phyloP scores from a whole-genome alignment of 2,113 vertebrate genomes.

The Rissa tridactyla region DNA sequence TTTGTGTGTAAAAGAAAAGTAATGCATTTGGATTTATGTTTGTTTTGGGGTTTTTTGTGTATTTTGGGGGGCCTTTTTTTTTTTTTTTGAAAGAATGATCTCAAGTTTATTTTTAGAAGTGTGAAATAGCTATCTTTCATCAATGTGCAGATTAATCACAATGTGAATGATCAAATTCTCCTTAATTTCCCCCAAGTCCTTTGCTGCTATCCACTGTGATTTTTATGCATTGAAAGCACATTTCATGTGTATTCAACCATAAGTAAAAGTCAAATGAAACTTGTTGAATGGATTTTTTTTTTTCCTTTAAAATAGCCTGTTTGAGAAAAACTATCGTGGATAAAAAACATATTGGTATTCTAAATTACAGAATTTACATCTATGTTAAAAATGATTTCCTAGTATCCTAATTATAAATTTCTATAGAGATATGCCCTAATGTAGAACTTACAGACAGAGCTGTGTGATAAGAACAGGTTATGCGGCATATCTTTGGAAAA shows the following conservation, averaged over 20 bases:
- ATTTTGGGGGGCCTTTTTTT: slow-evolving; percentile 35
- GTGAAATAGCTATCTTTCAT: slow-evolving; percentile 75
- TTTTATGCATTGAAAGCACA: slow-evolving; percentile 86
- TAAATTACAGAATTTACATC: slow-evolving; percentile 35
- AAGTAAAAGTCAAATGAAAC: slow-evolving; percentile 73
- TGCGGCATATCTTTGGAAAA: slow-evolving; percentile 35
- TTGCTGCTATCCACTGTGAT: slow-evolving; percentile 89
- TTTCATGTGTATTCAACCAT: slow-evolving; percentile 79
- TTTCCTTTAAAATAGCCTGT: slow-evolving; percentile 44
- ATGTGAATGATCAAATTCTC: slow-evolving; percentile 79
- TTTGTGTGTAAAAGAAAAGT: slow-evolving; percentile 69
- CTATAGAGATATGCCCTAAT: slow-evolving; percentile 5
- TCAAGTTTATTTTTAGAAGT: slow-evolving; percentile 70
- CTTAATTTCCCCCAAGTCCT: slow-evolving; percentile 68
- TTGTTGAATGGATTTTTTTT: slow-evolving; percentile 57
- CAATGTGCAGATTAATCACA: slow-evolving; percentile 78
- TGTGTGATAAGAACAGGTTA: slow-evolving; percentile 44
- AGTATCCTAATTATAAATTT: not conserved
- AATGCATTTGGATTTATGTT: slow-evolving; percentile 57
- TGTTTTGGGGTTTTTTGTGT: slow-evolving; percentile 23
- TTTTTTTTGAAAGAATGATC: slow-evolving; percentile 67
- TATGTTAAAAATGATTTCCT: slow-evolving; percentile 30
- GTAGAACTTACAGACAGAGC: not conserved
- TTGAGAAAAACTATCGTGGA: slow-evolving; percentile 4
- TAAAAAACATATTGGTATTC: slow-evolving; percentile 14